phyloP scores from a whole-genome alignment of 2,888 invertebrate species.

The Lasioglossum pauxillum region DNA sequence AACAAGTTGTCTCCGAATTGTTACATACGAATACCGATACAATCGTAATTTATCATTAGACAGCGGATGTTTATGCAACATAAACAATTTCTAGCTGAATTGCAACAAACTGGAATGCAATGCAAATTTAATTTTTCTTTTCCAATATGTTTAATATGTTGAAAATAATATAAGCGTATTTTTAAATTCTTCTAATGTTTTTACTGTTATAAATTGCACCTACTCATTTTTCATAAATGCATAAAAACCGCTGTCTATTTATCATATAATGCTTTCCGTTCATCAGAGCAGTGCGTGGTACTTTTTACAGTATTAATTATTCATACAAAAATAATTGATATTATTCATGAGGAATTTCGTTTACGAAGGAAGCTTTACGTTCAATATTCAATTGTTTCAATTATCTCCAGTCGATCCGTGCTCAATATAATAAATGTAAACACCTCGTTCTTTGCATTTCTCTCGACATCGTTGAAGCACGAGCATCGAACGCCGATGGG shows the following conservation, averaged over 20 bases:
- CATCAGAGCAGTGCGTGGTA: not conserved
- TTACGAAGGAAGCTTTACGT: not conserved
- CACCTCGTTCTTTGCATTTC: not conserved
- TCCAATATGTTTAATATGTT: too few relatives aligned
- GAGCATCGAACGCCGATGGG: conserved; percentile 16
- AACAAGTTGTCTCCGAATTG: conserved; percentile 25
- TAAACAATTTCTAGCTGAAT: too few relatives aligned
- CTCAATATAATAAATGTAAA: not conserved
- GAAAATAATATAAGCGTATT: too few relatives aligned
- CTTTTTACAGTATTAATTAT: not conserved
- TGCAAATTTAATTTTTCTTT: too few relatives aligned
- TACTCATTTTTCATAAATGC: too few relatives aligned
- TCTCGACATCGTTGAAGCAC: not conserved
- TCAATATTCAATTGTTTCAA: not conserved
- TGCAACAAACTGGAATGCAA: too few relatives aligned
- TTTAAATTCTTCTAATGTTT: too few relatives aligned
- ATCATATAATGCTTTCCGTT: not conserved
- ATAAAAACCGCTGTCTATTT: too few relatives aligned
- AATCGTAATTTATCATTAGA: not conserved
- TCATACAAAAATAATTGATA: not conserved
- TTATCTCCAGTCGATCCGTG: not conserved
- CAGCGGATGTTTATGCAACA: too few relatives aligned
- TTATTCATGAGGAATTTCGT: not conserved
- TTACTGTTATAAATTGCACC: too few relatives aligned
- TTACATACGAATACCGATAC: not conserved